Conservation (phyloP, 2,797 vertebrate species). For the Otus scops region DNA sequence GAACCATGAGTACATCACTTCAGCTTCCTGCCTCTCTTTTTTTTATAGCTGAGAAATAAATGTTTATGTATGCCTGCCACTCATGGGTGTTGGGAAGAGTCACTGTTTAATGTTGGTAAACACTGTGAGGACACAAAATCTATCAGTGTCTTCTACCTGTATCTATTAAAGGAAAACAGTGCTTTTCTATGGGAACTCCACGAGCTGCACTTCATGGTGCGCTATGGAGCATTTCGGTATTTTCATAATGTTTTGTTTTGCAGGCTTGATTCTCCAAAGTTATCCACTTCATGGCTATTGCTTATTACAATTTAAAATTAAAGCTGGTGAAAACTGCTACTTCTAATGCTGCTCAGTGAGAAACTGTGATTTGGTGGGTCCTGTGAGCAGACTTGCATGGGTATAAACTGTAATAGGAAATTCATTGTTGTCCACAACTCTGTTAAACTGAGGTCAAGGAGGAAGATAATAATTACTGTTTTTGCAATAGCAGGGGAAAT, state of each 20-base stretch:
- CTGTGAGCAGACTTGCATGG: neutral
- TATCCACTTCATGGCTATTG: neutral
- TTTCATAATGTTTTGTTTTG: neutral
- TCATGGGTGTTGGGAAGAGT: neutral
- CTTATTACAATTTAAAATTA: neutral
- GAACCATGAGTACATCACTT: neutral
- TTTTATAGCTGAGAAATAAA: neutral
- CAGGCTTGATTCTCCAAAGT: neutral
- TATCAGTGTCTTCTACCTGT: neutral
- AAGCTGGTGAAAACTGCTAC: neutral
- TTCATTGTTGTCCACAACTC: neutral
- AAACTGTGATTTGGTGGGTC: neutral
- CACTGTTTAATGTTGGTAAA: neutral
- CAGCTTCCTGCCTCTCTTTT: neutral
- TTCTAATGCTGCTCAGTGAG: neutral
- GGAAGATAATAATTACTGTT: neutral
- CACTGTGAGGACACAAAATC: neutral
- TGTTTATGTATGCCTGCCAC: neutral
- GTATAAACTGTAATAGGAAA: neutral
- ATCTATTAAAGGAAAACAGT: neutral
- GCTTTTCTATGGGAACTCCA: neutral
- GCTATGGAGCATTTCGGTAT: rapidly evolving
- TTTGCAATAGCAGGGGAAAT: neutral
- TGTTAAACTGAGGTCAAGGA: neutral
- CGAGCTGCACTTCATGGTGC: neutral